Evolutionary conservation across 1,140 invertebrate genomes (phyloP), one percentile per base, ranked within the genome.

Genomic region (Ceratitis capitata): DNA sequence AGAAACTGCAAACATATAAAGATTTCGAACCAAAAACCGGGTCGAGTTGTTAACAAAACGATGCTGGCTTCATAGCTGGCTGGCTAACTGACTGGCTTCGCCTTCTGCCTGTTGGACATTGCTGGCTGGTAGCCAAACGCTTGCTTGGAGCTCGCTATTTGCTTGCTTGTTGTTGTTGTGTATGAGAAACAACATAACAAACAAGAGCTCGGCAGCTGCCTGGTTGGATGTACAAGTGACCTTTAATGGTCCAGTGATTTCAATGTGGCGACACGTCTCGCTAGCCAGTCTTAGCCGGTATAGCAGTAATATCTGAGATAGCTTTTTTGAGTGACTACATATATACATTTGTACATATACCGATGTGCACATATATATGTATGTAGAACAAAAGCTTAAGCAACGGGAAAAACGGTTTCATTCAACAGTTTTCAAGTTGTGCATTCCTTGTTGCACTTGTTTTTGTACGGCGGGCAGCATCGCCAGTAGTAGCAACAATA

Each of bases 231-330:
- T 82, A 88, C 69, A 91, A 91, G 87, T 89, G 89, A 91, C 89
- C 89, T 91, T 91, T 91, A 91, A 89, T 91, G 89, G 89, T 91
- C 89, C 89, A 91, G 89, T 89, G 86, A 89, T 89, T 89, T 88
- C 85, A 42, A 23, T 23, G 69, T 78, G 69, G 69, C 69, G 69
- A 78, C 69, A 78, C 69, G 69, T 78, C n/a, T 42, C 42, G 69
- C 69, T 78, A 23, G 69, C 69, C 61, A 69, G 61, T 6, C 61
- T 16, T 16, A 69, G 19, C 61, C 61, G 32, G 29, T 12, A 42
- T 74, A 74, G 64, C 64, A 23, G 69, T 78, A 78, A 78, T 26
- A 47, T 78, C 69, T 78, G 23, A 78, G 69, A 78, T 45, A 26
- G 10, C 29, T 39, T 35, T 35, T 3, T 35, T 69, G 16, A 19